phyloP scores from a whole-genome alignment of 2,888 invertebrate genomes.

The Dynastes hyllus region DNA sequence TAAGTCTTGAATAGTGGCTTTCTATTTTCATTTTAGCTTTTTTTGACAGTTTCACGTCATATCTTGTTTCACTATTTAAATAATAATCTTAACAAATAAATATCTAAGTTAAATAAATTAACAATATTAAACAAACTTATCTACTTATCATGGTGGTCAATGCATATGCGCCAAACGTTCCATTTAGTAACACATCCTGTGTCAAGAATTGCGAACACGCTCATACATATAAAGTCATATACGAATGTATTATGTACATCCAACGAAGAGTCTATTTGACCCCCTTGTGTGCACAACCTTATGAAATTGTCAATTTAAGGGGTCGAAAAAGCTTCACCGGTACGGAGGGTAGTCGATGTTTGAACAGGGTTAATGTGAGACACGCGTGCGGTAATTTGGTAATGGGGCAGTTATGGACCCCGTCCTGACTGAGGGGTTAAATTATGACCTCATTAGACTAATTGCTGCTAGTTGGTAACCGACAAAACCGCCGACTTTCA shows the following conservation, averaged over 20 bases:
- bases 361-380: slow-evolving; percentile 61
- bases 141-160: no score
- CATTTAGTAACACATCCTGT: slow-evolving; percentile 26
- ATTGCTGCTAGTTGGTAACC: slow-evolving; percentile 52
- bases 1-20: no score
- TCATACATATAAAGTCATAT: not conserved
- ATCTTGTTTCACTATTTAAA: no score
- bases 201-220: slow-evolving; percentile 4
- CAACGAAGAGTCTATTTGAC: slow-evolving; percentile 6
- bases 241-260: not conserved
- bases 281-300: slow-evolving; percentile 22
- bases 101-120: no score
- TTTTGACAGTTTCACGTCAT: no score
- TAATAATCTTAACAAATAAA: no score
- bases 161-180: slow-evolving; percentile 17
- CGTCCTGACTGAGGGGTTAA: slow-evolving; percentile 57
- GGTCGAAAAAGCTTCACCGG: slow-evolving; percentile 37
- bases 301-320: slow-evolving; percentile 46
- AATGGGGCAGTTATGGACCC: slow-evolving; percentile 61
- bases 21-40: no score
- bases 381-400: slow-evolving; percentile 63
- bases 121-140: no score
- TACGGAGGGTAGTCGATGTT: slow-evolving; percentile 55
- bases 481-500: slow-evolving; percentile 41
- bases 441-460: slow-evolving; percentile 60